These are phyloP conservation scores for Leptinotarsa undecemlineata DNA, from an alignment of 1,140 invertebrate species.

Conservation along the genomic window DNA sequence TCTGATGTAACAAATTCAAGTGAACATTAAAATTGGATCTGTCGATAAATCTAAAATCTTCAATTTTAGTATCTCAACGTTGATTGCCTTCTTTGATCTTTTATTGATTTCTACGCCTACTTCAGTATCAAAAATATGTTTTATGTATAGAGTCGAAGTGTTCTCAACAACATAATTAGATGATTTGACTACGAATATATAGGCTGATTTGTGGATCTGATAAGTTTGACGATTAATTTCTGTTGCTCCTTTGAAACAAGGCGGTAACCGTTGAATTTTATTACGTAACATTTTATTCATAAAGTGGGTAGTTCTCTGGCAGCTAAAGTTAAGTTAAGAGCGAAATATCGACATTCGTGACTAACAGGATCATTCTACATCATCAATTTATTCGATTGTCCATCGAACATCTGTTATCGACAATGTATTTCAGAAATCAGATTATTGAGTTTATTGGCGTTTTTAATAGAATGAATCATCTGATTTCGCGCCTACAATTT, in stretches of 20 bases:
- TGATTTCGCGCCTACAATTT: no score
- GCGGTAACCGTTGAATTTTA: neutral
- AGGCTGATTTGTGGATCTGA: neutral
- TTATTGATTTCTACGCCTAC: slow-evolving; percentile 3
- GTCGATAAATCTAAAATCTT: neutral
- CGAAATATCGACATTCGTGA: no score
- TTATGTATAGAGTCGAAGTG: neutral
- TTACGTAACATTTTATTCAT: neutral
- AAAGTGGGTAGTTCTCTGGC: neutral
- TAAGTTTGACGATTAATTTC: neutral
- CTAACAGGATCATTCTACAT: no score
- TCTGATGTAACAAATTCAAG: neutral
- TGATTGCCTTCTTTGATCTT: slow-evolving; percentile 8
- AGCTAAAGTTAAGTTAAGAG: no score
- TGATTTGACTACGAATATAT: neutral
- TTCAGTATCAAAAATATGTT: neutral
- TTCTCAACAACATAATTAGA: slow-evolving; percentile 8
- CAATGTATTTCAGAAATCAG: no score
- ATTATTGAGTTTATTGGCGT: no score
- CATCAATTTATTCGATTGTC: no score
- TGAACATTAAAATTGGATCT: neutral
- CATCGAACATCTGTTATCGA: no score
- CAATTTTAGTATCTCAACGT: neutral
- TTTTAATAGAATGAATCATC: no score
- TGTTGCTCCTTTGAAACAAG: neutral